Evolutionary conservation across 2,113 vertebrate genomes (phyloP).

Genomic region (Hyperopisus bebe): DNA sequence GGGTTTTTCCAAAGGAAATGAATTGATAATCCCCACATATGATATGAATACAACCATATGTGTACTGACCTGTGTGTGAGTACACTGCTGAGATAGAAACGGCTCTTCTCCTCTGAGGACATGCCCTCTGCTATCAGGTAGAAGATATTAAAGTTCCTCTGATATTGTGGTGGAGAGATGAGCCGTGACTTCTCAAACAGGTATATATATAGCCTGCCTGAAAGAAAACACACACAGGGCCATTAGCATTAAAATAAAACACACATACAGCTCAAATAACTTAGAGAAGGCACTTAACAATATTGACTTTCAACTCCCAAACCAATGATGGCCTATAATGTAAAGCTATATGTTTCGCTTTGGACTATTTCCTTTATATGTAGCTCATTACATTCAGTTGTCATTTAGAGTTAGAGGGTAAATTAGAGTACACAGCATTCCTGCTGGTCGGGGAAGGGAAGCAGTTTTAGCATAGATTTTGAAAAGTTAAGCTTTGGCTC

Average conservation of each 20-base stretch:
- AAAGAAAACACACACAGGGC: conserved; percentile 22
- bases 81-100: conserved; percentile 68
- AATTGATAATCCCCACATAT: not conserved
- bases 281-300: conserved; percentile 1
- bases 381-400: not conserved
- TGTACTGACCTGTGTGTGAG: conserved; percentile 61
- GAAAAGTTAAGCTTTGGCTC: conserved; percentile 31
- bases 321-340: not conserved
- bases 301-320: not conserved
- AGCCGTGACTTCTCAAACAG: conserved; percentile 88
- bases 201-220: conserved; percentile 72
- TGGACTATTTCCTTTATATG: not conserved
- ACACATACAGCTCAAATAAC: not conserved
- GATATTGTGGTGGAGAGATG: conserved; percentile 61
- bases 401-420: not conserved
- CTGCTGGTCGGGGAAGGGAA: not conserved
- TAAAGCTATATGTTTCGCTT: not conserved
- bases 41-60: not conserved
- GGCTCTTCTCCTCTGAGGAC: conserved; percentile 74
- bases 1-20: not conserved
- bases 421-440: not conserved
- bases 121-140: conserved; percentile 81
- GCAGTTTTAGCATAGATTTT: not conserved
- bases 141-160: conserved; percentile 83
- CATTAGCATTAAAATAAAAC: conserved; percentile 1